Percentiles rank a stretch among this genome's conserved stretches.
phyloP scores from a whole-genome alignment of 2,888 invertebrate species.

The Cylindroiulus punctatus region DNA sequence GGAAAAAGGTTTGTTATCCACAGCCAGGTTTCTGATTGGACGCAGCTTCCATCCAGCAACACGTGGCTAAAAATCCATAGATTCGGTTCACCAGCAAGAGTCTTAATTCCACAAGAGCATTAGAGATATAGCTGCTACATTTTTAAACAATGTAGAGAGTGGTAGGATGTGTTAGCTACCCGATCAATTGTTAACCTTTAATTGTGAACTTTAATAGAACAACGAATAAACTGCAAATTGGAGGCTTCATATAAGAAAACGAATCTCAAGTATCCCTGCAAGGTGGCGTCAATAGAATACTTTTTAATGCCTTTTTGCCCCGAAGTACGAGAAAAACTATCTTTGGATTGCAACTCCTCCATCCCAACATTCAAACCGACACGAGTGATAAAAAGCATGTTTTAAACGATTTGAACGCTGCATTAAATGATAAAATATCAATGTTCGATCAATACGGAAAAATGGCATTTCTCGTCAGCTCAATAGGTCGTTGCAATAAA shows the following conservation, averaged over 20 bases:
- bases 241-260: not conserved
- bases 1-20: slow-evolving; percentile 16
- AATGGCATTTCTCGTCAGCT: not conserved
- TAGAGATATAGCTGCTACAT: not conserved
- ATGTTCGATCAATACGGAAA: not conserved
- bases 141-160: not conserved
- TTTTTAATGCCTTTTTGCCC: not conserved
- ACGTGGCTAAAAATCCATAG: slow-evolving; percentile 18
- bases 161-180: not conserved
- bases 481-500: not conserved
- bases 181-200: not conserved
- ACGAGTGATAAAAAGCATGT: not conserved
- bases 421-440: slow-evolving; percentile 18
- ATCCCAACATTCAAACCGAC: not conserved
- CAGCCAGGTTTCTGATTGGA: not conserved
- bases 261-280: not conserved
- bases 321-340: not conserved
- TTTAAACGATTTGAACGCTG: not conserved
- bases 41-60: not conserved
- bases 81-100: slow-evolving; percentile 5
- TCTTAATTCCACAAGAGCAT: slow-evolving; percentile 4
- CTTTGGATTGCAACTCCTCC: not conserved
- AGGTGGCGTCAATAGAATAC: not conserved
- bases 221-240: not conserved
- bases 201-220: not conserved